Conservation (phyloP, 2,113 vertebrate species). For the Eublepharis macularius region DNA sequence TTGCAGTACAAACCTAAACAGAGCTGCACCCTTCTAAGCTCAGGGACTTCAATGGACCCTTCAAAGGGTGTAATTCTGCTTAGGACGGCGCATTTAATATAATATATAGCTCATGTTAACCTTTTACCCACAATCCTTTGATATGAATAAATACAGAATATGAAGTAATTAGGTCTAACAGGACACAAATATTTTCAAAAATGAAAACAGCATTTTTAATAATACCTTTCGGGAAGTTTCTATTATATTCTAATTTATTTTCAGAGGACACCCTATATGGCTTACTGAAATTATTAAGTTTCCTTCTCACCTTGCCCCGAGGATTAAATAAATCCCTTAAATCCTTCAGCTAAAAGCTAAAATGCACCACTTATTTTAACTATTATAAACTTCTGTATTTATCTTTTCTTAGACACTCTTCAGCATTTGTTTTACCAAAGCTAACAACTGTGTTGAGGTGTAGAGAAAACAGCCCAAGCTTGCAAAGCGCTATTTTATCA, state of each 20-base stretch:
- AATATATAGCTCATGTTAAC: constrained; percentile 61
- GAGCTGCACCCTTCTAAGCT: too few relatives aligned
- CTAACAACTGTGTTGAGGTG: constrained; percentile 43
- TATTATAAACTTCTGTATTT: constrained; percentile 59
- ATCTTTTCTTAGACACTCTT: constrained; percentile 48
- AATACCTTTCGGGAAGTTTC: constrained; percentile 44
- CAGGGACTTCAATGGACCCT: too few relatives aligned
- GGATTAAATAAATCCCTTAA: constrained; percentile 71
- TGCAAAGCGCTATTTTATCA: background rate
- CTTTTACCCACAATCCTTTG: constrained; percentile 57
- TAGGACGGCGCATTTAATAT: background rate
- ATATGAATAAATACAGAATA: constrained; percentile 58
- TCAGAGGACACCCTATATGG: constrained; percentile 55
- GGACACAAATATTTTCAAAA: constrained; percentile 63
- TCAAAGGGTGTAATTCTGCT: too few relatives aligned
- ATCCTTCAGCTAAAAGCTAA: constrained; percentile 65
- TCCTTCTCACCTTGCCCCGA: background rate
- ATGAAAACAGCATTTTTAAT: constrained; percentile 58
- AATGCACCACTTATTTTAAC: constrained; percentile 61
- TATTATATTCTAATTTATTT: constrained; percentile 65
- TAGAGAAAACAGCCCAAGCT: constrained; percentile 35
- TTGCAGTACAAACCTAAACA: background rate
- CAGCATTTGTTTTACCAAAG: constrained; percentile 37
- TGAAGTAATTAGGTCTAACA: constrained; percentile 60
- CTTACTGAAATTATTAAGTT: constrained; percentile 60